Percentiles rank a stretch among this genome's conserved stretches.
Evolutionary conservation across 2,888 invertebrate species (phyloP).

Genomic region (Synergus gifuensis): DNA sequence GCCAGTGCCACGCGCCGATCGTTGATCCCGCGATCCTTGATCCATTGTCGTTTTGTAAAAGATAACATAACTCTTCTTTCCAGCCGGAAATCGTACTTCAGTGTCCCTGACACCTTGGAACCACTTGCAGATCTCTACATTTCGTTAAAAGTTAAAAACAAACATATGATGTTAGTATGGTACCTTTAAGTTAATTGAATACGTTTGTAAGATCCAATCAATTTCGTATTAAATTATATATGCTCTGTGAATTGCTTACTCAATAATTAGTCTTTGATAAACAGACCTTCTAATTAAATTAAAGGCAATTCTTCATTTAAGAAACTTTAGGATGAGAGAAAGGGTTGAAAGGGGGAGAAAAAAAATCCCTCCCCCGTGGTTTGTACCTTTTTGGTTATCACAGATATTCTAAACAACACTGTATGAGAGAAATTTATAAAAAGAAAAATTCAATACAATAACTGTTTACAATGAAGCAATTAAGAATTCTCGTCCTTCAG

Average conservation of each 20-base stretch:
- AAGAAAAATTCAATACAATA: neutral
- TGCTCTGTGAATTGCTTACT: neutral
- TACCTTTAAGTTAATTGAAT: neutral
- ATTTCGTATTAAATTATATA: neutral
- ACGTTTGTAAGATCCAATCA: neutral
- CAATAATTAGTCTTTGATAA: neutral
- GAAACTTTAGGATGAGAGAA: too few relatives aligned
- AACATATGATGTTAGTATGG: neutral
- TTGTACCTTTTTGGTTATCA: too few relatives aligned
- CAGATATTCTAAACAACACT: neutral
- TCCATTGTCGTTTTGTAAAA: slow-evolving; percentile 39
- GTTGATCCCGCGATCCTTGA: slow-evolving; percentile 52
- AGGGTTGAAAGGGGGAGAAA: too few relatives aligned
- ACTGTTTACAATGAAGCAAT: neutral
- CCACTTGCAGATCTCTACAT: neutral
- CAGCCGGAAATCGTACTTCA: neutral
- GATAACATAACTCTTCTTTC: neutral
- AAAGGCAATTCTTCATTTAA: neutral
- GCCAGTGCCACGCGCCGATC: slow-evolving; percentile 56
- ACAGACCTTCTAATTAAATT: too few relatives aligned
- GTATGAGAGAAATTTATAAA: neutral
- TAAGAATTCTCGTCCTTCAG: neutral
- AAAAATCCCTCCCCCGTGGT: too few relatives aligned
- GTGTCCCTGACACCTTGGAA: neutral
- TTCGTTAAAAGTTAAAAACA: neutral